These are phyloP conservation scores for Noctua janthina DNA, from an alignment of 2,888 invertebrate genomes.

Conservation along the genomic window DNA sequence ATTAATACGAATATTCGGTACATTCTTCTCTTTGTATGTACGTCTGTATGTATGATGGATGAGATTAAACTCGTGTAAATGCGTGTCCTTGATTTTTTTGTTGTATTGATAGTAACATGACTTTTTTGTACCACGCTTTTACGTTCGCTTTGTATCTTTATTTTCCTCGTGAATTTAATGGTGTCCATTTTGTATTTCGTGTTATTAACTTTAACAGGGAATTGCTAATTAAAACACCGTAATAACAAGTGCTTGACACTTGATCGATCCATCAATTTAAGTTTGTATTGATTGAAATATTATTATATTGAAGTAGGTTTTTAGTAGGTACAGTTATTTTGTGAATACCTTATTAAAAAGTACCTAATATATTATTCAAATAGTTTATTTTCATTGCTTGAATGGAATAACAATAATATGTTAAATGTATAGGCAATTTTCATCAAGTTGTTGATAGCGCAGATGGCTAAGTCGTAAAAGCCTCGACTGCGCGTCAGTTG, in stretches of 20 bases:
- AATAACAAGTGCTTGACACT: conserved; percentile 48
- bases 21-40: conserved; percentile 70
- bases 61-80: conserved; percentile 63
- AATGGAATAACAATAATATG: conserved; percentile 29
- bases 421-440: conserved; percentile 50
- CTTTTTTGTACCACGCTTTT: conserved; percentile 60
- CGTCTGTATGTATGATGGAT: conserved; percentile 67
- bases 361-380: conserved; percentile 34
- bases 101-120: conserved; percentile 66
- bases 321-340: conserved; percentile 25
- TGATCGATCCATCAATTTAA: conserved; percentile 35
- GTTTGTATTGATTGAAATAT: conserved; percentile 43
- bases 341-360: conserved; percentile 25
- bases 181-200: conserved; percentile 52
- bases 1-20: conserved; percentile 81
- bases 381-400: conserved; percentile 15
- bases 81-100: conserved; percentile 59
- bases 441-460: conserved; percentile 7
- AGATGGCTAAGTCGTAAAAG: conserved; percentile 37
- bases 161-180: conserved; percentile 59
- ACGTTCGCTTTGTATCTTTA: conserved; percentile 52
- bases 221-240: conserved; percentile 55
- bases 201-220: conserved; percentile 53
- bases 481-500: conserved; percentile 7
- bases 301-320: conserved; percentile 34